Conservation (phyloP, 2,797 vertebrate genomes). For the Ceryle rudis region DNA sequence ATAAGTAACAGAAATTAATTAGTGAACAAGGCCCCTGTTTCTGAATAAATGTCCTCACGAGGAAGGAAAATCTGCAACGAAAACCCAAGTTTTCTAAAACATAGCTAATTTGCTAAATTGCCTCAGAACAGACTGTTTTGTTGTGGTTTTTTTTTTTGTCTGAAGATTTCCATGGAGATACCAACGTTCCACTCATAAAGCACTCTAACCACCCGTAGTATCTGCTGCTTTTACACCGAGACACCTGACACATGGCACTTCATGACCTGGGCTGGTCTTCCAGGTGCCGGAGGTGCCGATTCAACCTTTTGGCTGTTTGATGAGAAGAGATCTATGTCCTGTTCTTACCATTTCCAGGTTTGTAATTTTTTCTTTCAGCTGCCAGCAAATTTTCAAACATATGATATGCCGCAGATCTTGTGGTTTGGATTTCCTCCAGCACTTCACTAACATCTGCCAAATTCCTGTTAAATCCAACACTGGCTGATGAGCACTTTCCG, state of each 20-base stretch:
- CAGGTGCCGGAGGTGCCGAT: neutral
- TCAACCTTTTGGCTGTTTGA: neutral
- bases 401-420: slow-evolving; percentile 46
- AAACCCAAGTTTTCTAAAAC: slow-evolving; percentile 12
- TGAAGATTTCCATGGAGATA: slow-evolving; percentile 44
- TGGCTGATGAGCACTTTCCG: slow-evolving; percentile 52
- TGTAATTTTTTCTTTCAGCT: slow-evolving; percentile 39
- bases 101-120: slow-evolving; percentile 33
- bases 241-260: neutral
- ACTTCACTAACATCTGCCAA: slow-evolving; percentile 70
- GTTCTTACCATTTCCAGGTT: slow-evolving; percentile 28
- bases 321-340: neutral
- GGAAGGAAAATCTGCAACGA: neutral
- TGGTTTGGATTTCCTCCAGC: slow-evolving; percentile 58
- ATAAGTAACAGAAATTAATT: neutral
- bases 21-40: neutral
- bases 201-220: neutral
- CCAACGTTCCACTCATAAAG: neutral
- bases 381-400: slow-evolving; percentile 53
- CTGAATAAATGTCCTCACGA: slow-evolving; percentile 1
- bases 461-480: slow-evolving; percentile 59
- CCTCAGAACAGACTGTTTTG: neutral
- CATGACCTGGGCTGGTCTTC: neutral
- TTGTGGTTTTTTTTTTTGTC: neutral
- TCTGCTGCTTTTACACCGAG: neutral